Conservation (phyloP, 2,888 invertebrate species). For the Epirrhoe alternata region DNA sequence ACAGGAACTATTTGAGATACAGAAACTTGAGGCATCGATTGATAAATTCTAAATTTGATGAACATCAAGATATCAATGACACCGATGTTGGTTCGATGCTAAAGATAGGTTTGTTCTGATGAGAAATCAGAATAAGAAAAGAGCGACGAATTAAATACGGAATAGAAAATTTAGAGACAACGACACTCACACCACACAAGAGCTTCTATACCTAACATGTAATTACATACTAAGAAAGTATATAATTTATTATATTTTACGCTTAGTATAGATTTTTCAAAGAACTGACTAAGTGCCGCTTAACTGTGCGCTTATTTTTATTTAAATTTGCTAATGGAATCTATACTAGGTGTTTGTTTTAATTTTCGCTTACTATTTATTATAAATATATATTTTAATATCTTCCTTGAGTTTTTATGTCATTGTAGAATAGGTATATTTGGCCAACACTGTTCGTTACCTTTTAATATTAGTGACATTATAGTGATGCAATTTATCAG, state of each 20-base stretch:
- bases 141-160: constrained; percentile 37
- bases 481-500: constrained; percentile 75
- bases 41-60: constrained; percentile 10
- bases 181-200: constrained; percentile 80
- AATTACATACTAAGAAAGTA: constrained; percentile 34
- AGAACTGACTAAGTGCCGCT: constrained; percentile 79
- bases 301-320: constrained; percentile 58
- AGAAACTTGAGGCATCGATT: constrained; percentile 30
- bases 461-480: constrained; percentile 84
- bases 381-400: neutral
- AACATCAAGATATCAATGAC: neutral
- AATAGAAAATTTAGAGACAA: constrained; percentile 77
- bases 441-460: constrained; percentile 74
- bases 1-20: constrained; percentile 36
- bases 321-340: constrained; percentile 43
- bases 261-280: constrained; percentile 59
- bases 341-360: constrained; percentile 49
- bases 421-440: constrained; percentile 58
- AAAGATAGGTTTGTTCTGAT: constrained; percentile 13
- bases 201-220: constrained; percentile 70
- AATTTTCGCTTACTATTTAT: neutral
- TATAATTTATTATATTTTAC: constrained; percentile 38
- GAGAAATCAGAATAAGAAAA: constrained; percentile 15
- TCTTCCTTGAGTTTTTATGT: constrained; percentile 28
- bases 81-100: constrained; percentile 22